These are phyloP conservation scores for Anoncus sp. DNA, from an alignment of 2,888 invertebrate species.

Conservation along the genomic window DNA sequence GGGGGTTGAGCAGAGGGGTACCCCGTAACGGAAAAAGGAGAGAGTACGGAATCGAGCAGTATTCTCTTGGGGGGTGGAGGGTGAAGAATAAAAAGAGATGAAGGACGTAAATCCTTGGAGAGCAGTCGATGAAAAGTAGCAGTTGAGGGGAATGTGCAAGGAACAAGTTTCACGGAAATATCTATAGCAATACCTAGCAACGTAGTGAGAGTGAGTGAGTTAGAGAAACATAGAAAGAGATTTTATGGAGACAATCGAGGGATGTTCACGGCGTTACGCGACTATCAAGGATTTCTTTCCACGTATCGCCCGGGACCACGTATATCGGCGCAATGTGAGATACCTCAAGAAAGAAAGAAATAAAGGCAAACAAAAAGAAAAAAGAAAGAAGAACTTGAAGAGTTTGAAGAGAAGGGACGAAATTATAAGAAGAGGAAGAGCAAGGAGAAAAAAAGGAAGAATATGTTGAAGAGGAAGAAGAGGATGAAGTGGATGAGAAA, in stretches of 20 bases:
- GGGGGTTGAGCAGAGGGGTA: slow-evolving; percentile 31
- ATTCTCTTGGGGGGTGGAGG: slow-evolving; percentile 60
- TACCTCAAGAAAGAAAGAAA: slow-evolving; percentile 20
- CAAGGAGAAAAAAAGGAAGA: too few relatives aligned
- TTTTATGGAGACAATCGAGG: slow-evolving; percentile 52
- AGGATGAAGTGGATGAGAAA: too few relatives aligned
- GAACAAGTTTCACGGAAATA: slow-evolving; percentile 66
- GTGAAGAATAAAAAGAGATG: slow-evolving; percentile 54
- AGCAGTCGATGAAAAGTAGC: slow-evolving; percentile 54
- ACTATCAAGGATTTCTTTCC: slow-evolving; percentile 52
- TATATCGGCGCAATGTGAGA: slow-evolving; percentile 41
- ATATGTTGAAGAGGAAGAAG: too few relatives aligned
- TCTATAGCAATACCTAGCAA: slow-evolving; percentile 43
- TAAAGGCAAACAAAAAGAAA: slow-evolving; percentile 28
- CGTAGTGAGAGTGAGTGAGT: slow-evolving; percentile 19
- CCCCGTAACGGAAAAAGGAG: slow-evolving; percentile 32
- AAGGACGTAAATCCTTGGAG: slow-evolving; percentile 49
- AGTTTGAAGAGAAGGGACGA: too few relatives aligned
- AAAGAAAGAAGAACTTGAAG: too few relatives aligned
- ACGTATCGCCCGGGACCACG: slow-evolving; percentile 26
- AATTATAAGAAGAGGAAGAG: too few relatives aligned
- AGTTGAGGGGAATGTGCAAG: slow-evolving; percentile 49
- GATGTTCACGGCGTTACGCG: slow-evolving; percentile 40
- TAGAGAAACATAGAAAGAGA: slow-evolving; percentile 11
- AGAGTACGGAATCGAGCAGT: slow-evolving; percentile 49